Base-by-base conservation (phyloP, 2,113 vertebrate species). In the Plecotus auritus region DNA sequence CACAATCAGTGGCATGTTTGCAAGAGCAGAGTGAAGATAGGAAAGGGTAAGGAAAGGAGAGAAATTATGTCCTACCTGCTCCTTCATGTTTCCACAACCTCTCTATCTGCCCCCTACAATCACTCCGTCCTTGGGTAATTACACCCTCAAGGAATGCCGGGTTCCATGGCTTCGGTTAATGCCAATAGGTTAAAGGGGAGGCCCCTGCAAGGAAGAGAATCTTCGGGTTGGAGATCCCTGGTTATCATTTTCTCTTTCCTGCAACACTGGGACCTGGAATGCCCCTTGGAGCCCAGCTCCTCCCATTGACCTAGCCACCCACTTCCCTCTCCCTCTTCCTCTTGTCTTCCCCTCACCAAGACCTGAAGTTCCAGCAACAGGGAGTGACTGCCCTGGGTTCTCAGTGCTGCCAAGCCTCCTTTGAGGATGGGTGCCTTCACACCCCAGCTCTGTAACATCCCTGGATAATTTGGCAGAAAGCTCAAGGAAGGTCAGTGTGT, bases 361-460 rank as follows among this genome's bases (percentile, higher is more conserved):
- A 49, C 18, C 61, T 32, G 5, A 9, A 12, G 14, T 61, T 59
- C 26, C 20, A n/a, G 20, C 7, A 69, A 40, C 64, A 42, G 49
- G 30, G 42, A n/a, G 10, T 3, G 32, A 35, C 23, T 5, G 9
- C 4, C 32, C 0, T 26, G 30, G 22, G 11, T 20, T 9, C 4
- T 35, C 2, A 23, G 18, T 0, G 17, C 66, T 47, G 3, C 40
- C 67, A 42, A 32, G 40, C 17, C 56, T 74, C 45, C 51, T 18
- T 13, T 3, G 5, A 51, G 28, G 66, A 16, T 35, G 32, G 72
- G 13, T 0, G 4, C 4, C n/a, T 18, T 9, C 61, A 32, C 18
- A 14, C 4, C 30, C 26, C 26, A 54, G 45, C 59, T 35, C 40
- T 5, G 18, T 66, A 16, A 42, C 12, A 4, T 30, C 28, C 9